Base-by-base conservation (phyloP, 1,140 invertebrate species). In the Centruroides sculpturatus region DNA sequence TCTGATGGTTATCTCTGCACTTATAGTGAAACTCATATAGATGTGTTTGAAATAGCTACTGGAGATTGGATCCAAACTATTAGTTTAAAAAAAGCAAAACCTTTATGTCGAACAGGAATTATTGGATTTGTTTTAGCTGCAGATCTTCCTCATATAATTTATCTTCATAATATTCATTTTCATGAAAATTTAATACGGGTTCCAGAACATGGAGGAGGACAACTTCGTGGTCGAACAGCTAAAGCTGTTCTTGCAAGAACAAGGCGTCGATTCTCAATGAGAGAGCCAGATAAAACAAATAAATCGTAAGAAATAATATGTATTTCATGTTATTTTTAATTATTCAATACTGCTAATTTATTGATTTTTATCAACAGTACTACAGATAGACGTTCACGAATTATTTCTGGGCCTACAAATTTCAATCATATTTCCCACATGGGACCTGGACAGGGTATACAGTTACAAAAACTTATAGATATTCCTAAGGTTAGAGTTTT, bases 401-500 rank as follows among this genome's bases (percentile, higher is more conserved):
- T 98, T 74, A 99, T 99, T 71, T 98, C 93, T 23, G 92, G 88
- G 12, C 96, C 96, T 12, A 94, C 90, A 11, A 97, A 99, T 77
- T 99, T 99, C 76, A 93, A 94, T 70, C 96, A 99, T 77, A 89
- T 99, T 63, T 92, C 88, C 68, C 96, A 99, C 74, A 95, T 98
- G 90, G 95, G 95, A 54, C 95, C 95, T 60, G 93, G 92, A 9
- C 89, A 92, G 75, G 89, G 90, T 13, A 93, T 92, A 71, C 86
- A 93, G 75, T 86, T 93, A 70, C 92, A 98, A 75, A 80, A 90
- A 59, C 81, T 97, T 54, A 80, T 96, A 57, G 92, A 96, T 76
- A 77, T 97, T 68, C 91, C 92, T 64, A 91, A 89, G 54, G 65
- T 66, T 47, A 50, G 52, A n/a, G 3, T 51, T 60, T 51, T 23